Evolutionary conservation across 2,113 vertebrate genomes (phyloP).

Genomic region (Speoplatyrhinus poulsoni): DNA sequence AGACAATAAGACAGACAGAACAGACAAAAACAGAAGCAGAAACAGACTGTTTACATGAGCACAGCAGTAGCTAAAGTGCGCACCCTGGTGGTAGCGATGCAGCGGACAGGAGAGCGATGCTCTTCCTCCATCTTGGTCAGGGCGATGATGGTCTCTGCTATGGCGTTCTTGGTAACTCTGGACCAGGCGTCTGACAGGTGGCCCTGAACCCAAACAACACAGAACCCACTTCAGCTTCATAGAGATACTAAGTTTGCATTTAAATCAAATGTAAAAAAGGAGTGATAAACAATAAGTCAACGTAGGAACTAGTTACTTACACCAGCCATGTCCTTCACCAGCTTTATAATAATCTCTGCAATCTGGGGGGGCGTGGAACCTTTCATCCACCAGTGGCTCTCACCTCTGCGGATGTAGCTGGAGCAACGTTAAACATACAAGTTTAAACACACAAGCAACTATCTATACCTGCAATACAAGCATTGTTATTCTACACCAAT

Average conservation of each 20-base stretch:
- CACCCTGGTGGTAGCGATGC: conserved; percentile 96
- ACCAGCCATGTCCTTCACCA: conserved; percentile 98
- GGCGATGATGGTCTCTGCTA: conserved; percentile 98
- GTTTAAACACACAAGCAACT: background rate
- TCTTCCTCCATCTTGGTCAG: conserved; percentile 99
- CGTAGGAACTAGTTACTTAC: conserved; percentile 74
- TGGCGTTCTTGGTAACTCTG: conserved; percentile 97
- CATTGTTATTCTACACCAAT: background rate
- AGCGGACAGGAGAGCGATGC: conserved; percentile 92
- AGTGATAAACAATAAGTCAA: too few species aligned
- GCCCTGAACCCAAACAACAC: conserved; percentile 76
- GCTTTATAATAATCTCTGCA: conserved; percentile 97
- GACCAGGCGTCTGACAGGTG: conserved; percentile 98
- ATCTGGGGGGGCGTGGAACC: conserved; percentile 97
- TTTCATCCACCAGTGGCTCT: conserved; percentile 99
- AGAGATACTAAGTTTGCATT: background rate
- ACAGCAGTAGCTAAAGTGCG: conserved; percentile 7
- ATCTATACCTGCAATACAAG: background rate
- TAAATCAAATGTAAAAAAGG: background rate
- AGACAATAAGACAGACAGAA: background rate
- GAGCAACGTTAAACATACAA: background rate
- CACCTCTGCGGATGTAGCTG: conserved; percentile 94
- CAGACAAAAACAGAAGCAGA: conserved; percentile 5
- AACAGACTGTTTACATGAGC: background rate
- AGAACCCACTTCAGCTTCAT: background rate